Evolutionary conservation across 2,888 invertebrate genomes (phyloP).

Genomic region (Aethes cnicana): DNA sequence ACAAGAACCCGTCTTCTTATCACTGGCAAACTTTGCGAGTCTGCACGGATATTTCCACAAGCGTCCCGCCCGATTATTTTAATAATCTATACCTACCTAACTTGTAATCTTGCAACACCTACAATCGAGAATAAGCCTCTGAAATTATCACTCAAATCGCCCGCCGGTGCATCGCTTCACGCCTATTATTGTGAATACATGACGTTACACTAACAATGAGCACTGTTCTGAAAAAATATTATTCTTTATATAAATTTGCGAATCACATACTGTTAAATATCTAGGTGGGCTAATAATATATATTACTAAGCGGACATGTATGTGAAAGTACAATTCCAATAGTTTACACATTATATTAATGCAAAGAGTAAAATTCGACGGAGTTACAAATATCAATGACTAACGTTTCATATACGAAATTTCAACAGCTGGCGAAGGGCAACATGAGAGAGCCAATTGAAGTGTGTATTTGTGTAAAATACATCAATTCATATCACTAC

Average conservation of each 20-base stretch:
- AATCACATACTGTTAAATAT: slow-evolving; percentile 65
- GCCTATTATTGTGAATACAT: slow-evolving; percentile 35
- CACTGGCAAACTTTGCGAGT: too few relatives aligned
- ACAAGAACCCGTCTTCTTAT: too few relatives aligned
- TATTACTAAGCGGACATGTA: slow-evolving; percentile 61
- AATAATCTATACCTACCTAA: neutral
- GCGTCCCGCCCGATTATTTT: neutral
- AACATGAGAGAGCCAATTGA: slow-evolving; percentile 8
- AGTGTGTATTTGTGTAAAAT: neutral
- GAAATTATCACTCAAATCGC: slow-evolving; percentile 35
- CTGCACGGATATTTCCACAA: too few relatives aligned
- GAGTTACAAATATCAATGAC: slow-evolving; percentile 49
- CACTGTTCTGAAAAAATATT: slow-evolving; percentile 77
- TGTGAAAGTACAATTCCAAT: slow-evolving; percentile 57
- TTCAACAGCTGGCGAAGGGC: slow-evolving; percentile 33
- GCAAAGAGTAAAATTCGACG: slow-evolving; percentile 49
- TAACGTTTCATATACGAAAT: slow-evolving; percentile 40
- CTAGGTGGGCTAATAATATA: slow-evolving; percentile 64
- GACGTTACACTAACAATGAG: slow-evolving; percentile 55
- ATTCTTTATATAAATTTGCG: slow-evolving; percentile 66
- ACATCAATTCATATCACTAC: slow-evolving; percentile 4
- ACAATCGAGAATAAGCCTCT: slow-evolving; percentile 45
- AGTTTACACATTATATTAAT: slow-evolving; percentile 42
- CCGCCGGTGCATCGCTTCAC: slow-evolving; percentile 48
- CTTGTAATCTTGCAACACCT: slow-evolving; percentile 33